Evolutionary conservation across 2,113 vertebrate genomes (phyloP).

Genomic region (Ifrita kowaldi): DNA sequence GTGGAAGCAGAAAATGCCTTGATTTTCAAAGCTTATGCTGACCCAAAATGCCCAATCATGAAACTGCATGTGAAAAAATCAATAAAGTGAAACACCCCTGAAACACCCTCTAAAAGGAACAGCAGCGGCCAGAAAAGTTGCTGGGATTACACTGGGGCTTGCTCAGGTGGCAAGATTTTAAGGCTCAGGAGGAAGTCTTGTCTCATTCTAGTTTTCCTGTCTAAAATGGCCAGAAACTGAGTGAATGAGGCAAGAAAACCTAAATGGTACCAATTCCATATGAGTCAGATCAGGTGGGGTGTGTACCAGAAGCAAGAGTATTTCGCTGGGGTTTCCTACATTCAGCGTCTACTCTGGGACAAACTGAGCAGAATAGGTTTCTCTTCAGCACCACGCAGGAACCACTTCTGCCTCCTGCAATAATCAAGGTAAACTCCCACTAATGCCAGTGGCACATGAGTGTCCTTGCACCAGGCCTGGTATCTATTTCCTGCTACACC

Average conservation of each 20-base stretch:
- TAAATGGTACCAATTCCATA: not conserved
- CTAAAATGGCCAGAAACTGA: not conserved
- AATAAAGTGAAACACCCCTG: not conserved
- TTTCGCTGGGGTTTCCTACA: not conserved
- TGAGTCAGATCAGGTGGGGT: not conserved
- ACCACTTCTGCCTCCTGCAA: not conserved
- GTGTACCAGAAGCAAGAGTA: not conserved
- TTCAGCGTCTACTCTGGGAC: not conserved
- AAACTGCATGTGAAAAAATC: not conserved
- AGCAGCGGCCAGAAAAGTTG: not conserved
- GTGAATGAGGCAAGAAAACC: not conserved
- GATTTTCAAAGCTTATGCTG: not conserved
- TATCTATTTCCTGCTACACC: conserved; percentile 28
- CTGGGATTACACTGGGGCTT: not conserved
- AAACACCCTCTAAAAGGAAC: not conserved
- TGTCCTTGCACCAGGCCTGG: not conserved
- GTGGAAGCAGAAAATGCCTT: not conserved
- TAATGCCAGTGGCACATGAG: not conserved
- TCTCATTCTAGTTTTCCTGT: not conserved
- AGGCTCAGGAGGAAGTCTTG: not conserved
- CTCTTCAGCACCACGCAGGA: not conserved
- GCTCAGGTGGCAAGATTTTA: not conserved
- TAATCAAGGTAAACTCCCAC: not conserved
- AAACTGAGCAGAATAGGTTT: not conserved
- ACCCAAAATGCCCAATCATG: not conserved